Evolutionary conservation across 2,888 invertebrate species (phyloP).

Genomic region (Craniophora ligustri): DNA sequence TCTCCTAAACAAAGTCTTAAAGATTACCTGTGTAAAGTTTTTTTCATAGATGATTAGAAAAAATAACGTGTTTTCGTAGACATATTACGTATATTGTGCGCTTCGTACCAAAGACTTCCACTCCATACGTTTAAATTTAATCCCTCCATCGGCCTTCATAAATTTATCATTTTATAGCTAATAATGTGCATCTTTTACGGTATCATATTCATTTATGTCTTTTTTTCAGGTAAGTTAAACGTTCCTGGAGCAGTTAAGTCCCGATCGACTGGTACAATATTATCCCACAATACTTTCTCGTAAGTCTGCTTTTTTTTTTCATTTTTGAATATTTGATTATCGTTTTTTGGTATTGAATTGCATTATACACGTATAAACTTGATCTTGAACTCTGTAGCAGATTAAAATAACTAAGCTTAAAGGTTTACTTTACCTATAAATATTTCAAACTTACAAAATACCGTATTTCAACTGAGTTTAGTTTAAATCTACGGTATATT

Average conservation of each 20-base stretch:
- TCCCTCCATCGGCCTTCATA: slow-evolving; percentile 49
- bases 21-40: slow-evolving; percentile 13
- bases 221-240: slow-evolving; percentile 70
- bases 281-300: slow-evolving; percentile 34
- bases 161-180: slow-evolving; percentile 58
- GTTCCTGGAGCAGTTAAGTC: slow-evolving; percentile 22
- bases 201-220: slow-evolving; percentile 57
- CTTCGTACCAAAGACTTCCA: slow-evolving; percentile 52
- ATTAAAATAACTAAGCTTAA: slow-evolving; percentile 9
- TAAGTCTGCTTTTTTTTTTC: slow-evolving; percentile 36
- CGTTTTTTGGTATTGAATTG: slow-evolving; percentile 28
- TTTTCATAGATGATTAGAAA: slow-evolving; percentile 17
- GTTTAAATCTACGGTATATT: slow-evolving; percentile 26
- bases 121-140: slow-evolving; percentile 56
- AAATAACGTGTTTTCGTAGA: slow-evolving; percentile 28
- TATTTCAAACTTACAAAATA: slow-evolving; percentile 17
- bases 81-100: slow-evolving; percentile 8
- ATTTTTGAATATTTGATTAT: slow-evolving; percentile 20
- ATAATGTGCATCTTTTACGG: slow-evolving; percentile 56
- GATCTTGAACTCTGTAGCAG: slow-evolving; percentile 1
- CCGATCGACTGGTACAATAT: slow-evolving; percentile 24
- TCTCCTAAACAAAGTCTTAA: not conserved
- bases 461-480: slow-evolving; percentile 29
- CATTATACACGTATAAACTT: slow-evolving; percentile 6
- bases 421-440: slow-evolving; percentile 12